These are phyloP conservation scores for Aphis gossypii DNA, from an alignment of 1,140 invertebrate species.

Conservation along the genomic window DNA sequence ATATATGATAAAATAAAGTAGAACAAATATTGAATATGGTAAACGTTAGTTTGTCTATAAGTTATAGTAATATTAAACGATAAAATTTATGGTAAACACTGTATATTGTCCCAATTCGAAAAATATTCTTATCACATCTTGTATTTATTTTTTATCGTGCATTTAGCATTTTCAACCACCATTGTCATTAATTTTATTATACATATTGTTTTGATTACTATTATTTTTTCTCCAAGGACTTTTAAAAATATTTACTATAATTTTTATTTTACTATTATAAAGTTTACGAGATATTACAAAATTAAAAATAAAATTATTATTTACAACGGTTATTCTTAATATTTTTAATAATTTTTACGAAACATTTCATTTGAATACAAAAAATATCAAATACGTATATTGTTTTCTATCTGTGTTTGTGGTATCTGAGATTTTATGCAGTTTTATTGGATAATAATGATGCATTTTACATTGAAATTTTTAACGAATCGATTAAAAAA, in stretches of 20 bases:
- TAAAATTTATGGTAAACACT: background rate
- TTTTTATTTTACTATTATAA: background rate
- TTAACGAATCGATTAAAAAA: no score
- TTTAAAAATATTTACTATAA: background rate
- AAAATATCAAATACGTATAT: background rate
- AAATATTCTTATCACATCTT: background rate
- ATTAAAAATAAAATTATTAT: background rate
- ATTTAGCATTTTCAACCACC: background rate
- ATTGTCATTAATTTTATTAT: background rate
- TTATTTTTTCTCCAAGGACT: background rate
- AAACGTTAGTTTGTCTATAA: background rate
- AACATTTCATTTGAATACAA: background rate
- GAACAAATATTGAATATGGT: background rate
- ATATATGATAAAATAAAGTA: no score
- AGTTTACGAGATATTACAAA: background rate
- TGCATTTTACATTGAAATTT: background rate
- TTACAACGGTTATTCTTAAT: background rate
- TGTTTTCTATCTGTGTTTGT: background rate
- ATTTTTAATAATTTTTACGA: background rate
- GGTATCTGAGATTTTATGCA: background rate
- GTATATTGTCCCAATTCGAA: background rate
- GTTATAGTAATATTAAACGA: background rate
- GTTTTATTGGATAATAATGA: background rate
- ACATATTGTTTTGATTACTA: background rate
- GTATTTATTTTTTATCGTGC: background rate